phyloP scores from a whole-genome alignment of 2,888 invertebrate species.

The Epistrophella euchroma region DNA sequence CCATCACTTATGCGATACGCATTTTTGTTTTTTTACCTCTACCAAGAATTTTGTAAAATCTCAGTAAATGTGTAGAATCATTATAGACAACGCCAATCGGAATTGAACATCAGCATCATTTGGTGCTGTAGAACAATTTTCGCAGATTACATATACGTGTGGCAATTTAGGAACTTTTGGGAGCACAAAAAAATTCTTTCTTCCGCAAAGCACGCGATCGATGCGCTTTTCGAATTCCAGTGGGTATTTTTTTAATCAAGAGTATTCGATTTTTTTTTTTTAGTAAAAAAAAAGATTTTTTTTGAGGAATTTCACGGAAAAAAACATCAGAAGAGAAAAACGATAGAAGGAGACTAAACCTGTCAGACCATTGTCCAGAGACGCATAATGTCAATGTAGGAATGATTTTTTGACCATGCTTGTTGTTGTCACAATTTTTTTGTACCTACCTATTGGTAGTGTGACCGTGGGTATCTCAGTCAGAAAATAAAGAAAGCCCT shows the following conservation, averaged over 20 bases:
- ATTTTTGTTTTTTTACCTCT: neutral
- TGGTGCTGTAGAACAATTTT: conserved; percentile 49
- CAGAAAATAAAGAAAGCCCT: neutral
- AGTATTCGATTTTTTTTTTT: conserved; percentile 36
- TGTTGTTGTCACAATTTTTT: conserved; percentile 31
- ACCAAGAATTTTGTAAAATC: conserved; percentile 21
- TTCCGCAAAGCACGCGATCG: conserved; percentile 68
- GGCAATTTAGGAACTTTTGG: conserved; percentile 64
- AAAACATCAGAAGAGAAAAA: conserved; percentile 32
- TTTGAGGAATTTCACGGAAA: conserved; percentile 19
- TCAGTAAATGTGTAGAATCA: conserved; percentile 23
- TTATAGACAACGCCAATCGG: neutral
- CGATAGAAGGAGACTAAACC: conserved; percentile 60
- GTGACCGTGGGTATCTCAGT: neutral
- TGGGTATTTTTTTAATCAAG: conserved; percentile 2
- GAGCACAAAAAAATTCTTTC: conserved; percentile 54
- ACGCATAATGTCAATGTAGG: conserved; percentile 70
- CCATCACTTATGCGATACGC: conserved; percentile 10
- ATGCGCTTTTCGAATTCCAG: conserved; percentile 57
- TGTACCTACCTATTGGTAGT: neutral
- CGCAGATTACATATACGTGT: conserved; percentile 53
- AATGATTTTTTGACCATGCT: conserved; percentile 44
- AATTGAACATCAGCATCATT: neutral
- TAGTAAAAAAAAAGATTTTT: conserved; percentile 23
- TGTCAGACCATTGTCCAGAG: conserved; percentile 71